Percentiles rank a stretch among this genome's conserved stretches.
Evolutionary conservation across 1,140 invertebrate genomes (phyloP).

Genomic region (Neodiprion virginianus): DNA sequence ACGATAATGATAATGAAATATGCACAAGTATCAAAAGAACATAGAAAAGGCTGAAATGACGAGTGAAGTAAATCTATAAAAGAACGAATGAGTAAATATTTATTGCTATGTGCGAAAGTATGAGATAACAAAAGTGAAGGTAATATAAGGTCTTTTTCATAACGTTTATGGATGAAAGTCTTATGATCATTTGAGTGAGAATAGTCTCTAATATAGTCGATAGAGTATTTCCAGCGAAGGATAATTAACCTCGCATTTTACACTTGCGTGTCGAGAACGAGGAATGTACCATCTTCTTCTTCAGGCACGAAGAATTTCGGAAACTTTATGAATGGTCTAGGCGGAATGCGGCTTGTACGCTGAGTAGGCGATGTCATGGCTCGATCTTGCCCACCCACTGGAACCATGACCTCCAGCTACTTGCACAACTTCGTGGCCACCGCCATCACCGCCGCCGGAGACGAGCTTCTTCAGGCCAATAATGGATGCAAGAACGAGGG

Average conservation of each 20-base stretch:
- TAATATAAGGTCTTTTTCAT: background rate
- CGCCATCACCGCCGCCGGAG: constrained; percentile 66
- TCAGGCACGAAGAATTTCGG: background rate
- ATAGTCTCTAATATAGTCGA: background rate
- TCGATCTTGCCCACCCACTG: constrained; percentile 58
- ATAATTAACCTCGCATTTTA: too few relatives aligned
- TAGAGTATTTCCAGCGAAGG: too few relatives aligned
- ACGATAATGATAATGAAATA: background rate
- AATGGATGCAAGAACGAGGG: constrained; percentile 79
- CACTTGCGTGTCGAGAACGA: background rate
- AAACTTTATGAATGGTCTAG: constrained; percentile 26
- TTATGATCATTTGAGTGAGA: background rate
- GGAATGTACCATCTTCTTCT: background rate
- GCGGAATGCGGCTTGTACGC: constrained; percentile 53
- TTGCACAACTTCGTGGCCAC: constrained; percentile 75
- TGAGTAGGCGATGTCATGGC: constrained; percentile 56
- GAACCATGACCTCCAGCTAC: constrained; percentile 70
- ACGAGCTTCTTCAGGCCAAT: constrained; percentile 84
- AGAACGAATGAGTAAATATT: too few relatives aligned
- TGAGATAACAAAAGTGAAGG: background rate
- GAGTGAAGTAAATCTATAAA: too few relatives aligned
- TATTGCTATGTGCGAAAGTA: too few relatives aligned
- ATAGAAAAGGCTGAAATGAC: background rate
- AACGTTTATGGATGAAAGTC: background rate
- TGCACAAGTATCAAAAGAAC: too few relatives aligned